These are phyloP conservation scores for Teleiodes luculella DNA, from an alignment of 2,888 invertebrate species.

Conservation along the genomic window DNA sequence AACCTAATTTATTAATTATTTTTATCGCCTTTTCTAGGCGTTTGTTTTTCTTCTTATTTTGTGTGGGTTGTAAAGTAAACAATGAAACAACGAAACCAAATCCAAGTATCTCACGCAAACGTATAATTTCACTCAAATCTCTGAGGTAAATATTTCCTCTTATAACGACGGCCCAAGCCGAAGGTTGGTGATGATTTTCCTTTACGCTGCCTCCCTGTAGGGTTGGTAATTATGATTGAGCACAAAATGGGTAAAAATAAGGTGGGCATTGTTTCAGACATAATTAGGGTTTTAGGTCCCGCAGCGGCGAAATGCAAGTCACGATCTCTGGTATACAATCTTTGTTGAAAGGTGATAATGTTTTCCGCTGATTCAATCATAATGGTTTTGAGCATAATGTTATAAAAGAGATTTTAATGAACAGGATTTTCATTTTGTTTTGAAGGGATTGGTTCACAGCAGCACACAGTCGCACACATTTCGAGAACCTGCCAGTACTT, in stretches of 20 bases:
- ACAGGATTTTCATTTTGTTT: not conserved
- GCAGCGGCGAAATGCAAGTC: conserved; percentile 61
- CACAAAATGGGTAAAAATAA: conserved; percentile 76
- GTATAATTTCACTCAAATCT: conserved; percentile 27
- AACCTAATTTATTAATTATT: too few relatives aligned
- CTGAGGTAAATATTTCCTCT: conserved; percentile 45
- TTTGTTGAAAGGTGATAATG: conserved; percentile 1
- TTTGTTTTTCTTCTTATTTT: too few relatives aligned
- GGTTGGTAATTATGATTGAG: conserved; percentile 76
- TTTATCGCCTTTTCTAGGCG: too few relatives aligned
- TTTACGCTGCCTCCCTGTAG: conserved; percentile 61
- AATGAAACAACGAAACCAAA: too few relatives aligned
- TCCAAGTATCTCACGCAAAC: not conserved
- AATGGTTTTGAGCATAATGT: not conserved
- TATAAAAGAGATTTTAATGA: not conserved
- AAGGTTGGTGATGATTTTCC: conserved; percentile 57
- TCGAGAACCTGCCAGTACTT: too few relatives aligned
- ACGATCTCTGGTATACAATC: conserved; percentile 27
- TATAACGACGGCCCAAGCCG: conserved; percentile 41
- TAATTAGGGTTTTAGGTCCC: conserved; percentile 77
- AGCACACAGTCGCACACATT: too few relatives aligned
- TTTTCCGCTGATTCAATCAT: not conserved
- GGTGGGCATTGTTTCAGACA: conserved; percentile 70
- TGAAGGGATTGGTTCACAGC: too few relatives aligned
- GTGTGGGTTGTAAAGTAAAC: too few relatives aligned